These are phyloP conservation scores for Drosophila monieri DNA, from an alignment of 2,888 invertebrate species.

Conservation along the genomic window DNA sequence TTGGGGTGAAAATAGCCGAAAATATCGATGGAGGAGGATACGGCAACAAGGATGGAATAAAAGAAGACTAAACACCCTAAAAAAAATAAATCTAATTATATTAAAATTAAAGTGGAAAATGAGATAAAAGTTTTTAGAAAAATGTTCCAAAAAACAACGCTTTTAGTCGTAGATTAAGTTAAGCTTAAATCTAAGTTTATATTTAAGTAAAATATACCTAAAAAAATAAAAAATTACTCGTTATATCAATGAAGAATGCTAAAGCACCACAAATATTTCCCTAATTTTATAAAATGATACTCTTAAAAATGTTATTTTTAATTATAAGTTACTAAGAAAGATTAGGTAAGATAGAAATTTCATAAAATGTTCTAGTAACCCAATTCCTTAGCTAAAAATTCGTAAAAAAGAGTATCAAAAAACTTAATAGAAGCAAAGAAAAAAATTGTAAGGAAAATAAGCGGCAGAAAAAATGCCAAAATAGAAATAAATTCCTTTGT, in stretches of 20 bases:
- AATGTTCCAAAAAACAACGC: background rate
- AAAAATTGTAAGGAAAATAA: slow-evolving; percentile 63
- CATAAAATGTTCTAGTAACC: background rate
- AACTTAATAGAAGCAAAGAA: slow-evolving; percentile 9
- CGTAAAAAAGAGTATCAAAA: background rate
- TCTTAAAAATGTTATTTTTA: too few species aligned
- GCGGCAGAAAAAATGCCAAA: slow-evolving; percentile 71
- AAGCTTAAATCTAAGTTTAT: too few species aligned
- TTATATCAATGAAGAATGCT: too few species aligned
- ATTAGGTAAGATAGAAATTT: background rate
- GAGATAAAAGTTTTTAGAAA: background rate
- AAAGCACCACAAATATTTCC: too few species aligned
- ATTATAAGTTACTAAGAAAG: background rate
- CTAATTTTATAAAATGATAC: too few species aligned
- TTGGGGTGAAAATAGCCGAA: slow-evolving; percentile 80
- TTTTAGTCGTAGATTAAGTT: background rate
- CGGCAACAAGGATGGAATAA: slow-evolving; percentile 14
- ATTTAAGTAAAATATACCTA: too few species aligned
- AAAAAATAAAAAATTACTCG: too few species aligned
- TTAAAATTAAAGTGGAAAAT: background rate
- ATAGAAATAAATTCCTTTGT: slow-evolving; percentile 83
- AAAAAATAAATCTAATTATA: background rate
- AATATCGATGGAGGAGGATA: slow-evolving; percentile 74
- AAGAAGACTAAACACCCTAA: background rate
- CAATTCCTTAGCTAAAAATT: background rate